Conservation (phyloP, 2,888 invertebrate genomes). For the Hipparchia semele region DNA sequence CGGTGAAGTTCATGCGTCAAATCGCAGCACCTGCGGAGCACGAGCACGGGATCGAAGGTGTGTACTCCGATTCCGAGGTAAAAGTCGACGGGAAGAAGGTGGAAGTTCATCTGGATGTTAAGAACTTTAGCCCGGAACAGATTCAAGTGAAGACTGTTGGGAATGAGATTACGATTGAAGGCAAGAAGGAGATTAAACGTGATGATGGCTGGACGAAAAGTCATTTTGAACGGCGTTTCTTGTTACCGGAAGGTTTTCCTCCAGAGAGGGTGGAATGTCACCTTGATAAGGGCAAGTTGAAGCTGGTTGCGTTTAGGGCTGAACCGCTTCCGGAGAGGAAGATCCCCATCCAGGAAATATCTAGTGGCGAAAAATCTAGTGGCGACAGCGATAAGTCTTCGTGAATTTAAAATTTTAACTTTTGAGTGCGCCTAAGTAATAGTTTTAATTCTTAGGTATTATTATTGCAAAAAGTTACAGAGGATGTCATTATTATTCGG, state of each 20-base stretch:
- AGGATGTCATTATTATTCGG: not conserved
- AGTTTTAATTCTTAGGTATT: not conserved
- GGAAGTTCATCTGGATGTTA: slow-evolving; percentile 89
- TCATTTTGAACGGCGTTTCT: slow-evolving; percentile 89
- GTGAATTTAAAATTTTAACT: not conserved
- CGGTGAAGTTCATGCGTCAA: slow-evolving; percentile 62
- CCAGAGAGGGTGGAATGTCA: slow-evolving; percentile 88
- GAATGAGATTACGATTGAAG: slow-evolving; percentile 88
- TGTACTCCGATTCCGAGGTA: slow-evolving; percentile 81
- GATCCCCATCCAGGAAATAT: slow-evolving; percentile 65
- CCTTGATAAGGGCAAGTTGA: slow-evolving; percentile 89
- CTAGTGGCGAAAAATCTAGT: slow-evolving; percentile 47
- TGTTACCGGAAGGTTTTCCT: slow-evolving; percentile 89
- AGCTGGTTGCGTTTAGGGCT: slow-evolving; percentile 85
- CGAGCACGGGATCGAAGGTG: slow-evolving; percentile 71
- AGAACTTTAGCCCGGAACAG: slow-evolving; percentile 91
- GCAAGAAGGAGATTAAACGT: slow-evolving; percentile 89
- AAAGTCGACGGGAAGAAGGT: slow-evolving; percentile 86
- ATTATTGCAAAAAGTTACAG: not conserved
- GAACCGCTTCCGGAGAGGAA: slow-evolving; percentile 64
- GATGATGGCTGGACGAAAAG: slow-evolving; percentile 90
- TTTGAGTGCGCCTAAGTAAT: not conserved
- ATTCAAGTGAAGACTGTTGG: slow-evolving; percentile 90
- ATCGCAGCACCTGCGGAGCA: slow-evolving; percentile 53
- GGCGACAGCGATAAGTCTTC: slow-evolving; percentile 32